Evolutionary conservation across 2,888 invertebrate species (phyloP).

Genomic region (Drosophila lacicola): DNA sequence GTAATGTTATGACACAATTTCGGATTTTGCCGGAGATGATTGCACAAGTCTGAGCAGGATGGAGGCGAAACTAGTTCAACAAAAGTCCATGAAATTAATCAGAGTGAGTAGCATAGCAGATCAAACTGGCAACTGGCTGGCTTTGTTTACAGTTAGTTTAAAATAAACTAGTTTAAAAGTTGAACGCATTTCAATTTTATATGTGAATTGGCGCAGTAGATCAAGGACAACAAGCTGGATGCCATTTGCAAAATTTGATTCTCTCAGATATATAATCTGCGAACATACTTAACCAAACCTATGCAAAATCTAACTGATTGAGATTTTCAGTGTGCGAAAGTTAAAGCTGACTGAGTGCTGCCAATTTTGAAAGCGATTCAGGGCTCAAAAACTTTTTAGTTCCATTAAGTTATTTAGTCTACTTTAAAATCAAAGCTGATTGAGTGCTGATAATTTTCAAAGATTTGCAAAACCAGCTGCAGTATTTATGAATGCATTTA

Average conservation of each 20-base stretch:
- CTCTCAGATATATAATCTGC: neutral
- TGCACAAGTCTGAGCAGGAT: conserved; percentile 32
- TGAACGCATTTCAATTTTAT: conserved; percentile 5
- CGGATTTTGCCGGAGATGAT: conserved; percentile 31
- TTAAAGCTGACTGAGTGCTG: too few relatives aligned
- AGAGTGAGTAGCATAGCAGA: conserved; percentile 17
- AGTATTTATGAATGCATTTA: too few relatives aligned
- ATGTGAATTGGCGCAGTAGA: conserved; percentile 23
- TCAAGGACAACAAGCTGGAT: conserved; percentile 40
- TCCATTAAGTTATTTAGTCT: too few relatives aligned
- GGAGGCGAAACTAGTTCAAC: conserved; percentile 41
- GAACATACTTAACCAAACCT: neutral
- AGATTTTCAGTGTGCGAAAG: too few relatives aligned
- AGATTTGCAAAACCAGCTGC: too few relatives aligned
- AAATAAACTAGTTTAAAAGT: conserved; percentile 29
- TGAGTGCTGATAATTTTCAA: too few relatives aligned
- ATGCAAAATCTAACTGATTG: neutral
- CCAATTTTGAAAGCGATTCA: too few relatives aligned
- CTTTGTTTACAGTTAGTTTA: conserved; percentile 29
- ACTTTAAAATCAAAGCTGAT: too few relatives aligned
- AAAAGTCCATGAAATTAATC: conserved; percentile 43
- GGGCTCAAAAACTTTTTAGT: too few relatives aligned
- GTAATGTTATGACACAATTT: conserved; percentile 76
- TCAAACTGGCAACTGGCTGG: conserved; percentile 19
- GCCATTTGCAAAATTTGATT: neutral